These are phyloP conservation scores for Crioceris asparagi DNA, from an alignment of 2,888 invertebrate genomes.

Conservation along the genomic window DNA sequence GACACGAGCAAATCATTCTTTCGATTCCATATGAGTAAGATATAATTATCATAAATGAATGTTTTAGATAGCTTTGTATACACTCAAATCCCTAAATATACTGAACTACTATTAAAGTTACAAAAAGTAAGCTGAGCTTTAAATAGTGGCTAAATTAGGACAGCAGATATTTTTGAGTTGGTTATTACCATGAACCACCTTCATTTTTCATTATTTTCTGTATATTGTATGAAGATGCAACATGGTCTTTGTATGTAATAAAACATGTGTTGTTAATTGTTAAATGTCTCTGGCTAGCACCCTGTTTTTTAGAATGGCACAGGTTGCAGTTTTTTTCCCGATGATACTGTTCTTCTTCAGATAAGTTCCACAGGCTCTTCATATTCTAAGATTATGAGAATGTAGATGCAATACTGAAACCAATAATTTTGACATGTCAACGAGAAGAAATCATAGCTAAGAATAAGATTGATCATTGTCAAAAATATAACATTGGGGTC, in stretches of 20 bases:
- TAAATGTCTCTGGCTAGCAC: constrained; percentile 28
- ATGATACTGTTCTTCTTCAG: constrained; percentile 1
- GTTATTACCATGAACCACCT: constrained; percentile 21
- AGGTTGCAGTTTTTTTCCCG: constrained; percentile 14
- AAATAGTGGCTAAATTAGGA: constrained; percentile 27
- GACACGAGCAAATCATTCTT: not conserved
- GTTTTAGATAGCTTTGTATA: not conserved
- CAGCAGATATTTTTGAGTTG: constrained; percentile 25
- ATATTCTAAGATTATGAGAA: not conserved
- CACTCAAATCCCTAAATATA: constrained; percentile 16
- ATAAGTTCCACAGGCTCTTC: too few relatives aligned
- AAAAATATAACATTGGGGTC: too few relatives aligned
- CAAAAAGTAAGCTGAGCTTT: constrained; percentile 25
- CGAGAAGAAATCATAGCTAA: too few relatives aligned
- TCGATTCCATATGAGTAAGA: too few relatives aligned
- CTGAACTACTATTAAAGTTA: constrained; percentile 21
- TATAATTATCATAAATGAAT: too few relatives aligned
- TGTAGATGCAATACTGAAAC: not conserved
- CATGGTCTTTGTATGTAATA: constrained; percentile 14
- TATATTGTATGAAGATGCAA: constrained; percentile 17
- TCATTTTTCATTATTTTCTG: too few relatives aligned
- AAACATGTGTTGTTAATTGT: constrained; percentile 12
- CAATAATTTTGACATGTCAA: too few relatives aligned
- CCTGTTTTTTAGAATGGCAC: constrained; percentile 27
- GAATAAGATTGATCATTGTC: too few relatives aligned